phyloP scores from a whole-genome alignment of 2,113 vertebrate genomes.

The Antechinus flavipes region DNA sequence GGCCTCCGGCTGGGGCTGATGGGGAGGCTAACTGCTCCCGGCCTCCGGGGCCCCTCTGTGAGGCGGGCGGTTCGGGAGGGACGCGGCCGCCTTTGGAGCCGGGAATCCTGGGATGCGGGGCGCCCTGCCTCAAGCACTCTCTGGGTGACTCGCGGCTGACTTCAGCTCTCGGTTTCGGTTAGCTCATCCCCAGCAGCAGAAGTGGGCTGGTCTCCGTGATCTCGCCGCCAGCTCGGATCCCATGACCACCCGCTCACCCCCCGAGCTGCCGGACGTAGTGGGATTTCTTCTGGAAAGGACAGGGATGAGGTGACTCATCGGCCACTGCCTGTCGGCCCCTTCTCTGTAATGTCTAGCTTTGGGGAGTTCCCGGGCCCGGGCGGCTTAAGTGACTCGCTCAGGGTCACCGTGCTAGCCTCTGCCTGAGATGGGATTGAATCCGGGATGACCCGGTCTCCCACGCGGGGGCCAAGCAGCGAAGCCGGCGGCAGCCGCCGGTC shows the following conservation, averaged over 20 bases:
- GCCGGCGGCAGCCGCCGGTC: background rate
- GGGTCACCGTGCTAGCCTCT: background rate
- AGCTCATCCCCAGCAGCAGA: background rate
- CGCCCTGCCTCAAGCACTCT: background rate
- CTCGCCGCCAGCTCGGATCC: background rate
- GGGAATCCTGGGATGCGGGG: background rate
- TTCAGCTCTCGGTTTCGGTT: background rate
- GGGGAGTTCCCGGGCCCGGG: background rate
- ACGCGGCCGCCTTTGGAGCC: background rate
- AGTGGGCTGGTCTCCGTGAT: background rate
- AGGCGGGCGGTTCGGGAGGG: background rate
- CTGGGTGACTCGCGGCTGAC: background rate
- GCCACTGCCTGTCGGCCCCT: background rate
- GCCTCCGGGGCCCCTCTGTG: background rate
- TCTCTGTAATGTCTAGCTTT: background rate
- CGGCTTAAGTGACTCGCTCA: background rate
- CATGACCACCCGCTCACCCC: background rate
- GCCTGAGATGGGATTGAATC: background rate
- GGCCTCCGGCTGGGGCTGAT: background rate
- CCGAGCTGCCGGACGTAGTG: background rate
- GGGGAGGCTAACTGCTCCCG: background rate
- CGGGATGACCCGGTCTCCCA: background rate
- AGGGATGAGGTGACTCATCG: background rate
- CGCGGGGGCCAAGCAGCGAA: background rate
- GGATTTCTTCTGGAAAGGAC: background rate